Conservation (phyloP, 2,113 vertebrate genomes). For the Fulmarus glacialis region DNA sequence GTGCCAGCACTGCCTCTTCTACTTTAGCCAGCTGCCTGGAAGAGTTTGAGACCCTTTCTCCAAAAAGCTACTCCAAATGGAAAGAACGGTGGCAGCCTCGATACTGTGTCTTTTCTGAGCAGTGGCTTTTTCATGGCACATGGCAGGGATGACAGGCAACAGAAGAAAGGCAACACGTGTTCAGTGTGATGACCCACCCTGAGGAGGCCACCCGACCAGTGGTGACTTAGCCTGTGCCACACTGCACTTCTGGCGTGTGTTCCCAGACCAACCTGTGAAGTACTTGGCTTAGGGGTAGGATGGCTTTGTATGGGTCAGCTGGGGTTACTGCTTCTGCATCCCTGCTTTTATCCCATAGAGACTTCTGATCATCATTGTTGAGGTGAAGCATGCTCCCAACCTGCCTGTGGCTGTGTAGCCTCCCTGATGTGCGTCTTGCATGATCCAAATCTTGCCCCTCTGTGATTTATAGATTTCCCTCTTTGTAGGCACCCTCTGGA, state of each 20-base stretch:
- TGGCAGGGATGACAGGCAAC: background rate
- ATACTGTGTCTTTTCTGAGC: background rate
- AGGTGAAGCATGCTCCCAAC: background rate
- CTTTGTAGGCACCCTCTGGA: background rate
- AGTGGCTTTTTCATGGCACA: background rate
- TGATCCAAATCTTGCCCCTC: background rate
- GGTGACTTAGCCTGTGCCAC: background rate
- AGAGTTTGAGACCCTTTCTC: background rate
- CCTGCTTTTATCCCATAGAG: background rate
- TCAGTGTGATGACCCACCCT: background rate
- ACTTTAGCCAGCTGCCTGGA: background rate
- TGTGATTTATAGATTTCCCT: background rate
- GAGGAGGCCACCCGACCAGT: rapidly evolving
- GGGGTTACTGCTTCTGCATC: background rate
- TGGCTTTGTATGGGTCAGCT: background rate
- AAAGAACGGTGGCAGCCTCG: rapidly evolving
- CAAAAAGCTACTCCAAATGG: background rate
- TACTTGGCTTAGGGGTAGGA: background rate
- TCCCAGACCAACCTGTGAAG: background rate
- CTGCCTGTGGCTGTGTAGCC: background rate
- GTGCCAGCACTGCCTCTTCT: background rate
- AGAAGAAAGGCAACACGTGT: background rate
- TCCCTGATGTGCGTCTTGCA: rapidly evolving
- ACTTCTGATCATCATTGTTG: background rate
- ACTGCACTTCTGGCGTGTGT: background rate